Percentiles rank a stretch among this genome's conserved stretches.
Conservation (phyloP, 2,888 invertebrate genomes). For the Hetaerina titia region DNA sequence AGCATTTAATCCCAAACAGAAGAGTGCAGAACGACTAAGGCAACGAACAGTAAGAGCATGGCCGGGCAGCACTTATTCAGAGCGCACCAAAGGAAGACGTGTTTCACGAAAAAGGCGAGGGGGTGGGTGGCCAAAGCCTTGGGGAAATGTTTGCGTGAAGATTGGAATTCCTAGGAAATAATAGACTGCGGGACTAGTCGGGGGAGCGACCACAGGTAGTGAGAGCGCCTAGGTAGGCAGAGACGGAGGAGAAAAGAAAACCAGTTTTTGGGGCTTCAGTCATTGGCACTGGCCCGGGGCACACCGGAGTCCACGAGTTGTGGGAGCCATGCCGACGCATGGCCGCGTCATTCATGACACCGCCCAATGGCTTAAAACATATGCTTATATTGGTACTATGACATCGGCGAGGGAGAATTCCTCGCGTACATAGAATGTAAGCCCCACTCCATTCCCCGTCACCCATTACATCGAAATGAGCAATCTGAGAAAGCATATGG, state of each 20-base stretch:
- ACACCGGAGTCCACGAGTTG: not conserved
- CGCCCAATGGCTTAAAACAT: not conserved
- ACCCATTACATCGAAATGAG: not conserved
- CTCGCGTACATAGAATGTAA: not conserved
- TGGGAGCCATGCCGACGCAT: not conserved
- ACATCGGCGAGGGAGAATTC: not conserved
- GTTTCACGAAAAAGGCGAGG: not conserved
- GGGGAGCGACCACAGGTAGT: not conserved
- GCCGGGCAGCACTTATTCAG: not conserved
- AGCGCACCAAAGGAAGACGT: not conserved
- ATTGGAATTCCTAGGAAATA: constrained; percentile 47
- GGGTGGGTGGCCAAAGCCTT: not conserved
- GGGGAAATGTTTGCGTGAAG: not conserved
- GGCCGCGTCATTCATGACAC: not conserved
- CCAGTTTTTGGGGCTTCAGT: constrained; percentile 46
- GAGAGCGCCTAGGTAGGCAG: not conserved
- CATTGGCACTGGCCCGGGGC: not conserved
- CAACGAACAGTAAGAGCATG: not conserved
- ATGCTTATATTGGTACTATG: not conserved
- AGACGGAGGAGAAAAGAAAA: constrained; percentile 17
- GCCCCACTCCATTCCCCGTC: not conserved
- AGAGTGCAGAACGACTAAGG: not conserved
- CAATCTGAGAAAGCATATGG: not conserved
- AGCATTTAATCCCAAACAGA: too few relatives aligned
- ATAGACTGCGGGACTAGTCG: constrained; percentile 9